A percentile compares a stretch with the other conserved stretches of the same genome.
These are phyloP conservation scores for Cynopterus brachyotis DNA, from an alignment of 2,113 vertebrate genomes.

Conservation along the genomic window DNA sequence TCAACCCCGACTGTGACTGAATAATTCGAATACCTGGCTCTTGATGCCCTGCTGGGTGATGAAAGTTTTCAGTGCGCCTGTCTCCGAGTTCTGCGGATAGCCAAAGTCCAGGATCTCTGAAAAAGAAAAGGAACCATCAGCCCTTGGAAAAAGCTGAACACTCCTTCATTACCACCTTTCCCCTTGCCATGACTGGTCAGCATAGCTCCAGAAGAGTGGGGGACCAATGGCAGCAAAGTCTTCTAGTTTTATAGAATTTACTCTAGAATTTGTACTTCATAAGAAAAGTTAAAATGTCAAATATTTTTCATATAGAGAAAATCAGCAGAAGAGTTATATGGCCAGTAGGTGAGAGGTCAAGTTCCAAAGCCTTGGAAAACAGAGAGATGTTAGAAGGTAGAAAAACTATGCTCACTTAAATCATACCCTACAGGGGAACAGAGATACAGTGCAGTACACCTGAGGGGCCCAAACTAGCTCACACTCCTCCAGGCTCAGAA, in stretches of 20 bases:
- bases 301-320: conserved; percentile 80
- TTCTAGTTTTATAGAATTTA: conserved; percentile 79
- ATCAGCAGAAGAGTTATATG: conserved; percentile 77
- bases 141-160: neutral
- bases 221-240: conserved; percentile 27
- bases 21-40: conserved; percentile 90
- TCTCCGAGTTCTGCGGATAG: conserved; percentile 99
- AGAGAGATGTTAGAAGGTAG: neutral
- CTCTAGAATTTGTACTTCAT: conserved; percentile 85
- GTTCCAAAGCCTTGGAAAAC: neutral
- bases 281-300: conserved; percentile 85
- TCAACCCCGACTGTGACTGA: neutral
- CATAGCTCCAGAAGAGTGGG: neutral
- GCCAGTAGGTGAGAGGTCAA: neutral
- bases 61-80: conserved; percentile 98
- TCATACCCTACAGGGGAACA: neutral
- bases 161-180: neutral
- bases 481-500: neutral
- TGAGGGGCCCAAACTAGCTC: neutral
- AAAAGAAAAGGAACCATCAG: conserved; percentile 69
- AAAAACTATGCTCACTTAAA: neutral
- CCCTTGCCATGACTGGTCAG: neutral
- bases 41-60: conserved; percentile 99
- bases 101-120: conserved; percentile 99
- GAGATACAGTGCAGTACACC: neutral